A percentile compares a stretch with the other conserved stretches of the same genome.
These are phyloP conservation scores for Aptenodytes forsteri DNA, from an alignment of 2,113 vertebrate genomes.

Conservation along the genomic window DNA sequence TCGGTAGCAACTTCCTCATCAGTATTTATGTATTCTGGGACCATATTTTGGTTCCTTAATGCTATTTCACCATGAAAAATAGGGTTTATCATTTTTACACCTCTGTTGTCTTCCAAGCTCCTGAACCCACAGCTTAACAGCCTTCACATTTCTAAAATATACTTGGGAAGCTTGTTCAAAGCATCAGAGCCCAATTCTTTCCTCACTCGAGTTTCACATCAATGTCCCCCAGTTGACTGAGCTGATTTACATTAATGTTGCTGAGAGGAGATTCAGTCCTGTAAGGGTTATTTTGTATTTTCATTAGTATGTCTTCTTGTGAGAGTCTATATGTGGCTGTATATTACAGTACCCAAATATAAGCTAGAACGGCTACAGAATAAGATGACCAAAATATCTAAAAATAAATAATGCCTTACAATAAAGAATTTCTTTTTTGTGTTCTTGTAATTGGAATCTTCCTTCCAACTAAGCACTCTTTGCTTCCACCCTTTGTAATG, in stretches of 20 bases:
- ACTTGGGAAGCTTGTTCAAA: neutral
- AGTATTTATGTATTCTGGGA: neutral
- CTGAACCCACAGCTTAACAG: neutral
- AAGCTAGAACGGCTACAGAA: neutral
- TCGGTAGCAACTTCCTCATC: neutral
- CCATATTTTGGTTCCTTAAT: neutral
- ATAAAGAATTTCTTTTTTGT: neutral
- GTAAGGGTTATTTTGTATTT: neutral
- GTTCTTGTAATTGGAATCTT: neutral
- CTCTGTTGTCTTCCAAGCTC: neutral
- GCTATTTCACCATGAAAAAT: neutral
- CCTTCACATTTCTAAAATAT: neutral
- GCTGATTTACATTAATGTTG: neutral
- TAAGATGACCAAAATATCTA: neutral
- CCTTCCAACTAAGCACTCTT: neutral
- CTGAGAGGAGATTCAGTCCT: neutral
- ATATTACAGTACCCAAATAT: neutral
- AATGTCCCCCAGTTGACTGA: neutral
- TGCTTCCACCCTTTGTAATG: constrained; percentile 4
- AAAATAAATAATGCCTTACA: neutral
- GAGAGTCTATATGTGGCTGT: neutral
- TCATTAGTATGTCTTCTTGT: neutral
- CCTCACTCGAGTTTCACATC: neutral
- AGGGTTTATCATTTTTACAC: neutral
- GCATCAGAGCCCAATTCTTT: neutral